Conservation (phyloP, 2,113 vertebrate species). For the Pimephales promelas region DNA sequence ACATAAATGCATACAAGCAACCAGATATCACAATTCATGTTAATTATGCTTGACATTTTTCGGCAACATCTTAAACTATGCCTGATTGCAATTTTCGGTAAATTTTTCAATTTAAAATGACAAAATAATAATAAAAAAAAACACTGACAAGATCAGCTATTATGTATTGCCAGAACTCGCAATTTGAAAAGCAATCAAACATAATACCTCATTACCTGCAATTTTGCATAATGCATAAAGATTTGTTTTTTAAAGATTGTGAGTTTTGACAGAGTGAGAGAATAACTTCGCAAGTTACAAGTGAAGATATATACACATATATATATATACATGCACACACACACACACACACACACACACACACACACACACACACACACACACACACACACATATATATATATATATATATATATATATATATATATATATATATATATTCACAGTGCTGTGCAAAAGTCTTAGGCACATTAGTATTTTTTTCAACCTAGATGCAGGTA, state of each 20-base stretch:
- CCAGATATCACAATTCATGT: background rate
- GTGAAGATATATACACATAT: background rate
- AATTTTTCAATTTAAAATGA: conserved; percentile 29
- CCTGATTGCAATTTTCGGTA: conserved; percentile 22
- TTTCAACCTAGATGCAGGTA: too few species aligned
- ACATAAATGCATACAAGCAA: background rate
- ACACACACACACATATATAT: too few species aligned
- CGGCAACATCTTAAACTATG: background rate
- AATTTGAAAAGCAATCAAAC: conserved; percentile 16
- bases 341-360: too few species aligned
- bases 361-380: too few species aligned
- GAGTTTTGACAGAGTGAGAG: background rate
- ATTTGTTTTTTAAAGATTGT: background rate
- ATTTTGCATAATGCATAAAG: background rate
- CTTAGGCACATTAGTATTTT: too few species aligned
- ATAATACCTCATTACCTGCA: background rate
- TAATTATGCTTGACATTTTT: background rate
- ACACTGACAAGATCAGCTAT: background rate
- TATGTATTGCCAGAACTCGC: background rate
- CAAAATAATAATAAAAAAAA: background rate
- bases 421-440: too few species aligned
- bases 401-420: too few species aligned
- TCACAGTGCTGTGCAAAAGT: too few species aligned
- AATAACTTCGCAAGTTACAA: background rate
- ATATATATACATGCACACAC: too few species aligned